These are phyloP conservation scores for Hippopotamyrus pictus DNA, from an alignment of 2,797 vertebrate species.

Conservation along the genomic window DNA sequence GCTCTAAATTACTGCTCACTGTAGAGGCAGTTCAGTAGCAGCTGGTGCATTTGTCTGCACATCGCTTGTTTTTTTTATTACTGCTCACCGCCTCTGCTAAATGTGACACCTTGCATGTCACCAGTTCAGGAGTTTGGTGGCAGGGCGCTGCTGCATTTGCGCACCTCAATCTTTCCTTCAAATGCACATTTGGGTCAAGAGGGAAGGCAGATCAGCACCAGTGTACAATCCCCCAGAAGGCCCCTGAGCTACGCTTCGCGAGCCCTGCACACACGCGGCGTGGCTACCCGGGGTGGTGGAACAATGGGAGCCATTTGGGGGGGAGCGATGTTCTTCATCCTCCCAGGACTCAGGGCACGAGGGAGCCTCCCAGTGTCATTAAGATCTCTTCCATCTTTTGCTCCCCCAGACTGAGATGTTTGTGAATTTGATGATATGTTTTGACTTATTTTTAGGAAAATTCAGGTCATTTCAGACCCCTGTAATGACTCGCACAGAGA, in stretches of 20 bases:
- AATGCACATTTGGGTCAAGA: background rate
- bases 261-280: background rate
- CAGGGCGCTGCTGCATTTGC: background rate
- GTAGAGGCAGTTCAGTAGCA: background rate
- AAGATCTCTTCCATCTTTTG: background rate
- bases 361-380: background rate
- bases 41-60: background rate
- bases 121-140: background rate
- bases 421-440: background rate
- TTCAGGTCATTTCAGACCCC: background rate
- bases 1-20: background rate
- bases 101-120: background rate
- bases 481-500: background rate
- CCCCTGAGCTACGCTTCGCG: background rate
- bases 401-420: background rate
- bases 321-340: conserved; percentile 23
- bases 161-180: background rate
- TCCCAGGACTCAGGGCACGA: background rate
- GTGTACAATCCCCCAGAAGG: background rate
- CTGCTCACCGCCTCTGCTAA: background rate
- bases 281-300: conserved; percentile 33
- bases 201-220: conserved; percentile 10
- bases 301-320: conserved; percentile 31
- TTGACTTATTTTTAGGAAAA: conserved; percentile 1
- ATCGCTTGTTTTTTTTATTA: background rate